A percentile compares a stretch with the other conserved stretches of the same genome.
phyloP scores from a whole-genome alignment of 2,113 vertebrate genomes.

The Pristiophorus japonicus region DNA sequence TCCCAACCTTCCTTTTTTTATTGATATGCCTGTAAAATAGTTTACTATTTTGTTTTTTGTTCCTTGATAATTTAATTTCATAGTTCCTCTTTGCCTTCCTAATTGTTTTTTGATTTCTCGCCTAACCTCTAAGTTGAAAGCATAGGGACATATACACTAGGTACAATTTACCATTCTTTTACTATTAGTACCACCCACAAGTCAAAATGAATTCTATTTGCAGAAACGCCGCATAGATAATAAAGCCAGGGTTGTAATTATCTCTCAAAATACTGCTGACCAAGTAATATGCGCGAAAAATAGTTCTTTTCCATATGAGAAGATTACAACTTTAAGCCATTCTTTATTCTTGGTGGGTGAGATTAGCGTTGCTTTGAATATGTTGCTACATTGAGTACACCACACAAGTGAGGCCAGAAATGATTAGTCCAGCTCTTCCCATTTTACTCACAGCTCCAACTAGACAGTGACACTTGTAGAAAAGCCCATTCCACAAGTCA shows the following conservation, averaged over 20 bases:
- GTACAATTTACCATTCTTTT: background rate
- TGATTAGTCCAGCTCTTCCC: background rate
- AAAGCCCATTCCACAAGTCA: background rate
- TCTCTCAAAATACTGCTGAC: background rate
- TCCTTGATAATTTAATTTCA: too few relatives aligned
- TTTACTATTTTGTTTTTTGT: too few relatives aligned
- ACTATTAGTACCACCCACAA: background rate
- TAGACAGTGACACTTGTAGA: background rate
- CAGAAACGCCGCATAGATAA: background rate
- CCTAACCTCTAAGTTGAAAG: too few relatives aligned
- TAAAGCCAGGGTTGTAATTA: background rate
- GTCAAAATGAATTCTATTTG: background rate
- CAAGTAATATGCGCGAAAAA: background rate
- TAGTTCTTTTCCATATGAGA: background rate
- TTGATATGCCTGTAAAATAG: too few relatives aligned
- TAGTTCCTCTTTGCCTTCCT: too few relatives aligned
- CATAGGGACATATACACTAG: background rate
- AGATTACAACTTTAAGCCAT: background rate
- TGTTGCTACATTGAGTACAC: background rate
- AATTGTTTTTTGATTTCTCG: too few relatives aligned
- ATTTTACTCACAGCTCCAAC: background rate
- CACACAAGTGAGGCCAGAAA: background rate
- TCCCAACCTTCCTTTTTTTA: too few relatives aligned
- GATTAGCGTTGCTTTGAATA: background rate
- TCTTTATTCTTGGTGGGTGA: background rate